These are phyloP conservation scores for Cheilosia pagana DNA, from an alignment of 2,888 invertebrate species.

Conservation along the genomic window DNA sequence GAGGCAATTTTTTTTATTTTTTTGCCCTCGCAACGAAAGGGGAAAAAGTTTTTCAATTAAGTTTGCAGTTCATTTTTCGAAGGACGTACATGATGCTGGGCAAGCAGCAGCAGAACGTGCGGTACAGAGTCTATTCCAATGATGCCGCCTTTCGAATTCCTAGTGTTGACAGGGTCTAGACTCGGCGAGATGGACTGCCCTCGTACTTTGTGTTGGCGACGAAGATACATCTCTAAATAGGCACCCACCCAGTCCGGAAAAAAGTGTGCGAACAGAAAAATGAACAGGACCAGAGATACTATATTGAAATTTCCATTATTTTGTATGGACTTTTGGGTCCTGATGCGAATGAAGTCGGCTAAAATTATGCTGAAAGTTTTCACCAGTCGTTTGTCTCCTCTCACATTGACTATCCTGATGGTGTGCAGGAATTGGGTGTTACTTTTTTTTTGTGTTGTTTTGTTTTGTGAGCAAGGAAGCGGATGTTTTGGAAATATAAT, in stretches of 20 bases:
- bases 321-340: slow-evolving; percentile 58
- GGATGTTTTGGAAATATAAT: slow-evolving; percentile 60
- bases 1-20: slow-evolving; percentile 63
- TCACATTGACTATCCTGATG: slow-evolving; percentile 43
- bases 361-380: slow-evolving; percentile 74
- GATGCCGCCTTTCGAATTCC: slow-evolving; percentile 57
- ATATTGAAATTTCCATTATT: slow-evolving; percentile 72
- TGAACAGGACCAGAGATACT: slow-evolving; percentile 51
- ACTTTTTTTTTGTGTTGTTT: not conserved
- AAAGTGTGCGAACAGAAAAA: not conserved
- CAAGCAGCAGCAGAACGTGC: slow-evolving; percentile 2
- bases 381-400: slow-evolving; percentile 61
- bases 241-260: slow-evolving; percentile 4
- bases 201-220: slow-evolving; percentile 60
- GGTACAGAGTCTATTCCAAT: slow-evolving; percentile 20
- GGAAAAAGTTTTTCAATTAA: slow-evolving; percentile 75
- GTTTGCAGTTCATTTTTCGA: slow-evolving; percentile 74
- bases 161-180: slow-evolving; percentile 75
- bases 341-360: slow-evolving; percentile 73
- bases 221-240: slow-evolving; percentile 70
- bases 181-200: slow-evolving; percentile 70
- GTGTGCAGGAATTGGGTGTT: slow-evolving; percentile 22
- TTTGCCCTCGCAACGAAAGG: slow-evolving; percentile 40
- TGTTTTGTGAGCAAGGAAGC: slow-evolving; percentile 6
- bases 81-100: slow-evolving; percentile 52